Evolutionary conservation across 2,113 vertebrate species (phyloP).

Genomic region (Rhineura floridana): DNA sequence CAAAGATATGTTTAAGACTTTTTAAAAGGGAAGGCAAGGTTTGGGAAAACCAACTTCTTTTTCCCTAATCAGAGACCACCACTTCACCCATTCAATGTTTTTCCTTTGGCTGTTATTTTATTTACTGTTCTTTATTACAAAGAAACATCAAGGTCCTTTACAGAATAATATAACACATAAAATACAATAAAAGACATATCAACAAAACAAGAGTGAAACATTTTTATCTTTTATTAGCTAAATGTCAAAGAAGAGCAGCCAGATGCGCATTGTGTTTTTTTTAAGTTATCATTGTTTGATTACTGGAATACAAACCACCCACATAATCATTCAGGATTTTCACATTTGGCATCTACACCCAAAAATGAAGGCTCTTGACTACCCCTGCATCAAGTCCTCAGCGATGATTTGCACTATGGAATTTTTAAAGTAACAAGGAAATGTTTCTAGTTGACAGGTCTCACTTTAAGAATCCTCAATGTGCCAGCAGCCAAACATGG

Average conservation of each 20-base stretch:
- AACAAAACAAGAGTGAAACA: too few relatives aligned
- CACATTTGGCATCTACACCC: not conserved
- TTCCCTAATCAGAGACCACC: not conserved
- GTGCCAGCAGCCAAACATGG: not conserved
- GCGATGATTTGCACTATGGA: too few relatives aligned
- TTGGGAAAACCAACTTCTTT: not conserved
- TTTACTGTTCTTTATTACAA: too few relatives aligned
- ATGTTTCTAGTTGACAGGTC: not conserved
- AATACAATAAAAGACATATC: too few relatives aligned
- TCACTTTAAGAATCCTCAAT: not conserved
- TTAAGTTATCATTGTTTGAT: not conserved
- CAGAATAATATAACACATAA: too few relatives aligned
- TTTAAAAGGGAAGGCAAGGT: not conserved
- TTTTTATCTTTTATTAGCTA: not conserved
- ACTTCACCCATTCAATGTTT: not conserved
- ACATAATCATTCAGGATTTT: not conserved
- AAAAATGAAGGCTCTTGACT: too few relatives aligned
- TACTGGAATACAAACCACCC: not conserved
- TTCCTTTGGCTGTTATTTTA: not conserved
- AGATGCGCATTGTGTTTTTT: not conserved
- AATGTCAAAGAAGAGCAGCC: not conserved
- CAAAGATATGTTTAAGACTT: slow-evolving; percentile 40
- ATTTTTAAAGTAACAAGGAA: not conserved
- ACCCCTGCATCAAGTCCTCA: too few relatives aligned
- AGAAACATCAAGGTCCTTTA: too few relatives aligned